A percentile compares a stretch with the other conserved stretches of the same genome.
Conservation (phyloP, 2,113 vertebrate species). For the Cheilinus undulatus region DNA sequence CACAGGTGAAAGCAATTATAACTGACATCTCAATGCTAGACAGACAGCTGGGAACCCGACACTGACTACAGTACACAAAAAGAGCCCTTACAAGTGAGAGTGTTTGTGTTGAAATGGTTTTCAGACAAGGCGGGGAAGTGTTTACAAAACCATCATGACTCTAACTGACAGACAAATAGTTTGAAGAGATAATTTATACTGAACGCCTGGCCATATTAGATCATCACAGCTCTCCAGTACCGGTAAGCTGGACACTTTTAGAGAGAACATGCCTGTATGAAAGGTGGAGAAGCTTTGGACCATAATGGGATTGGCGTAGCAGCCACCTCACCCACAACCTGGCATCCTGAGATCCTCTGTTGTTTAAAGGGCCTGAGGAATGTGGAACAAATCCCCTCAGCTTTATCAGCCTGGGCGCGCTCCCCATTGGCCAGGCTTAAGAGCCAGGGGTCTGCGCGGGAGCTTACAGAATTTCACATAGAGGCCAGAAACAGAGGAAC, state of each 20-base stretch:
- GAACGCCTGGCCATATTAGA: slow-evolving; percentile 20
- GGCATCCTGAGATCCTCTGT: slow-evolving; percentile 64
- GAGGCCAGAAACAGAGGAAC: slow-evolving; percentile 82
- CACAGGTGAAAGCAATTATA: slow-evolving; percentile 77
- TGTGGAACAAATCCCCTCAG: slow-evolving; percentile 86
- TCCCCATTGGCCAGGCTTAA: slow-evolving; percentile 74
- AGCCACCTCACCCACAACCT: slow-evolving; percentile 67
- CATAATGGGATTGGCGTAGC: slow-evolving; percentile 41
- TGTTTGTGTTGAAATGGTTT: slow-evolving; percentile 48
- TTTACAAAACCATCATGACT: slow-evolving; percentile 35
- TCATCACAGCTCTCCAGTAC: slow-evolving; percentile 21
- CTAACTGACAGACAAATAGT: slow-evolving; percentile 28
- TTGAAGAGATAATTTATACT: slow-evolving; percentile 25
- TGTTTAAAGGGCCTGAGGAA: slow-evolving; percentile 83
- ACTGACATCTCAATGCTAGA: slow-evolving; percentile 56
- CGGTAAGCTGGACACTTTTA: slow-evolving; percentile 11
- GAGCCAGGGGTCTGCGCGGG: slow-evolving; percentile 72
- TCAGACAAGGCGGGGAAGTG: slow-evolving; percentile 28
- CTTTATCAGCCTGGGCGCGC: slow-evolving; percentile 72
- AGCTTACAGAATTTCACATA: slow-evolving; percentile 82
- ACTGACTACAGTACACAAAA: slow-evolving; percentile 35
- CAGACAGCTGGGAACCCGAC: slow-evolving; percentile 67
- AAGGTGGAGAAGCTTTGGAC: slow-evolving; percentile 31
- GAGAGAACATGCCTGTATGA: slow-evolving; percentile 5
- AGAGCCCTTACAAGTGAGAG: slow-evolving; percentile 46